Evolutionary conservation across 2,888 invertebrate genomes (phyloP).

Genomic region (Stenotaenia linearis): DNA sequence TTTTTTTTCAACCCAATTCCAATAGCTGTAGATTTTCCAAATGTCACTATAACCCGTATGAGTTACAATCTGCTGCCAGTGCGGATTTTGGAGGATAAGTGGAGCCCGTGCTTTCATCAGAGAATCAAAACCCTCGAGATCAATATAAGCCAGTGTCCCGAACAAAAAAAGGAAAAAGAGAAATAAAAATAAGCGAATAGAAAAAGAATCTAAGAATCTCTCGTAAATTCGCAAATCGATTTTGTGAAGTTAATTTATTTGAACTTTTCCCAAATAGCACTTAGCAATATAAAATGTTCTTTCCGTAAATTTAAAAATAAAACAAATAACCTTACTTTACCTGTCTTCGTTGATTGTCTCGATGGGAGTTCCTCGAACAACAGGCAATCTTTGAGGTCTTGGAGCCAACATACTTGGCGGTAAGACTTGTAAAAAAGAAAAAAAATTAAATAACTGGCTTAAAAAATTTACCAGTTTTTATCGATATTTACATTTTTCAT

Average conservation of each 20-base stretch:
- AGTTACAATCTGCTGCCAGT: slow-evolving; percentile 4
- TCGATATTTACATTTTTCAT: not conserved
- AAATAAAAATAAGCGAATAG: not conserved
- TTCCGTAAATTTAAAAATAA: not conserved
- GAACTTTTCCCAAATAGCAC: too few relatives aligned
- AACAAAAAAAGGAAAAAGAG: not conserved
- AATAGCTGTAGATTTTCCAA: not conserved
- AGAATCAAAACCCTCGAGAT: slow-evolving; percentile 1
- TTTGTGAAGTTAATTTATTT: not conserved
- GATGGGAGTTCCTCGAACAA: not conserved
- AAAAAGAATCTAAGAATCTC: not conserved
- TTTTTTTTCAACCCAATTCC: not conserved
- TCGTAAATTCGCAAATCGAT: not conserved
- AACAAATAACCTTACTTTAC: not conserved
- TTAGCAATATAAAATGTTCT: too few relatives aligned
- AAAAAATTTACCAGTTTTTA: too few relatives aligned
- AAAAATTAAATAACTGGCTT: too few relatives aligned
- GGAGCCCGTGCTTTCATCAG: not conserved
- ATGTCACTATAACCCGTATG: not conserved
- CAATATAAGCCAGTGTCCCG: not conserved
- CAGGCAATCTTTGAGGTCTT: not conserved
- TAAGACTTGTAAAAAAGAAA: too few relatives aligned
- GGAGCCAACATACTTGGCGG: not conserved
- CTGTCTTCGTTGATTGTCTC: not conserved
- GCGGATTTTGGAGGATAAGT: not conserved